Evolutionary conservation across 1,140 invertebrate genomes (phyloP).

Genomic region (Euschistus heros): DNA sequence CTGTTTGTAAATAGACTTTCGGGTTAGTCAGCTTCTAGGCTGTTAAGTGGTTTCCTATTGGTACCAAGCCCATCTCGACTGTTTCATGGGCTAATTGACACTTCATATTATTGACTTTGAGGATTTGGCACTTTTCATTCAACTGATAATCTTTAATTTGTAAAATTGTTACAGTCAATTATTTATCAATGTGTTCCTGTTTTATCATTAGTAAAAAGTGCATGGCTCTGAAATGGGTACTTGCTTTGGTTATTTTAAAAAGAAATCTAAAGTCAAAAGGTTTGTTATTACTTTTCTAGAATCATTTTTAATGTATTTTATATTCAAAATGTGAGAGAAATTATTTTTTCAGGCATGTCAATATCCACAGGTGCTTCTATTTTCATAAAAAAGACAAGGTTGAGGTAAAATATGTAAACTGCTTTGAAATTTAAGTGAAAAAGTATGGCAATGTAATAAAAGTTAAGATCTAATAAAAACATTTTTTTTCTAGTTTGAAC

Average conservation of each 20-base stretch:
- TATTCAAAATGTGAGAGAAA: neutral
- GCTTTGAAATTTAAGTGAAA: neutral
- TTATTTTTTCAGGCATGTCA: constrained; percentile 12
- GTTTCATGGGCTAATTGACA: too few species aligned
- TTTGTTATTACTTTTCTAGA: constrained; percentile 6
- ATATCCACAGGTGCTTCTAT: constrained; percentile 12
- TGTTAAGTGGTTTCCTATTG: too few species aligned
- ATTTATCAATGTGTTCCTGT: constrained; percentile 12
- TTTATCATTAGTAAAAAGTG: neutral
- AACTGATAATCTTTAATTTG: too few species aligned
- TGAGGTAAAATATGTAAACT: neutral
- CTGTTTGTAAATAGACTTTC: too few species aligned
- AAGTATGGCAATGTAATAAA: neutral
- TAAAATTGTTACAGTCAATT: too few species aligned
- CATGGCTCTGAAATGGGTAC: constrained; percentile 1
- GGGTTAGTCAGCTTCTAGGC: too few species aligned
- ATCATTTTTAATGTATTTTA: neutral
- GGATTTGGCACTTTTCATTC: too few species aligned
- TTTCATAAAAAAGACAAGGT: constrained; percentile 13
- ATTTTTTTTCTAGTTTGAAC: constrained; percentile 14
- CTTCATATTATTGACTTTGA: too few species aligned
- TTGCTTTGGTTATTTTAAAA: constrained; percentile 12
- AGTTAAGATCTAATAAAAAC: neutral
- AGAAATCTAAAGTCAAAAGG: constrained; percentile 13
- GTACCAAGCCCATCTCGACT: too few species aligned